Conservation (phyloP, 2,888 invertebrate species). For the Linyphia triangularis region DNA sequence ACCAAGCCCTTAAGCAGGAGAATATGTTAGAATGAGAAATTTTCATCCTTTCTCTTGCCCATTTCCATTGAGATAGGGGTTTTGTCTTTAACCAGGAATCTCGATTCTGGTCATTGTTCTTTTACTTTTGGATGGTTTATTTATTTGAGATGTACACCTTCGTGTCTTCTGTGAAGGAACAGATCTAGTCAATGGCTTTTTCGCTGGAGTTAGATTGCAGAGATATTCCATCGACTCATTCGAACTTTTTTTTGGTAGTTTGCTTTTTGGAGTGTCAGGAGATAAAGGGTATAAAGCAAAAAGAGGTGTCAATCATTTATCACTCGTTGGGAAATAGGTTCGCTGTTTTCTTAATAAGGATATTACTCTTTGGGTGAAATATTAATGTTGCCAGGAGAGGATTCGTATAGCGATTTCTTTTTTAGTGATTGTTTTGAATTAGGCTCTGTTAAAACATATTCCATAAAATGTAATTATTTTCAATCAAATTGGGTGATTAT, state of each 20-base stretch:
- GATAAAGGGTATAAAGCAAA: conserved; percentile 26
- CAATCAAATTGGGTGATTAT: too few relatives aligned
- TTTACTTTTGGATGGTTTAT: conserved; percentile 1
- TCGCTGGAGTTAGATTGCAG: conserved; percentile 26
- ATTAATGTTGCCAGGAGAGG: not conserved
- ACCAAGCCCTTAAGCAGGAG: conserved; percentile 70
- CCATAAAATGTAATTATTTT: too few relatives aligned
- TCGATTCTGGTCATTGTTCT: conserved; percentile 68
- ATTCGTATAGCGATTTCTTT: not conserved
- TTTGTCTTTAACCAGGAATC: conserved; percentile 73
- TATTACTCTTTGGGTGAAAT: not conserved
- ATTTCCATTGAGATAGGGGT: conserved; percentile 70
- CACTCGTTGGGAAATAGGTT: not conserved
- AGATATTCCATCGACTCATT: conserved; percentile 17
- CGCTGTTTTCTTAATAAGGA: not conserved
- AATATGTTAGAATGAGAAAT: conserved; percentile 75
- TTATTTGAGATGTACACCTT: not conserved
- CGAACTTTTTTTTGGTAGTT: not conserved
- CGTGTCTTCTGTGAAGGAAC: conserved; percentile 12
- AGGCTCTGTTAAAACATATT: too few relatives aligned
- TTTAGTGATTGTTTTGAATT: not conserved
- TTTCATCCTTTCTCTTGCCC: conserved; percentile 32
- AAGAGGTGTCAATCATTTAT: conserved; percentile 49
- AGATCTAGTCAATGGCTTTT: conserved; percentile 43
- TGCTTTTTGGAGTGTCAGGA: not conserved